Conservation (phyloP, 64 coral and sea anemone species). For the Montipora efflorescens region DNA sequence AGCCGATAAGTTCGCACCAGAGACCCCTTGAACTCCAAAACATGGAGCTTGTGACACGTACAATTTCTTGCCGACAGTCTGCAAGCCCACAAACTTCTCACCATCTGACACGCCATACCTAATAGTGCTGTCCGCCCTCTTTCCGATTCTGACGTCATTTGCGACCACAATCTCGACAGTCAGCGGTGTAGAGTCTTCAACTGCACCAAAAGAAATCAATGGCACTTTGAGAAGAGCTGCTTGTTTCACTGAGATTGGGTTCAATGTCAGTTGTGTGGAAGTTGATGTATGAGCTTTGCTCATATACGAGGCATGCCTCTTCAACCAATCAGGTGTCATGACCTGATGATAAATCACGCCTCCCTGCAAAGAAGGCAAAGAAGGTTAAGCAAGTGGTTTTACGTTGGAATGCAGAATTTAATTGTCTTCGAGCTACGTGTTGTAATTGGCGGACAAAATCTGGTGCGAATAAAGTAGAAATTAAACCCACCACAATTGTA, state of each 20-base stretch:
- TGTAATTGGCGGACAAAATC: no score
- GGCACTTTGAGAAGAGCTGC: slow-evolving; percentile 17
- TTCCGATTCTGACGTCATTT: slow-evolving; percentile 32
- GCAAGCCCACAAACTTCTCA: slow-evolving; percentile 1
- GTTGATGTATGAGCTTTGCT: not conserved
- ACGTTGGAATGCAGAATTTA: no score
- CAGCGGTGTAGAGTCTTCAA: slow-evolving; percentile 17
- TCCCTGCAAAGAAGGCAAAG: no score
- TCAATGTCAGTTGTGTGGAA: slow-evolving; percentile 13
- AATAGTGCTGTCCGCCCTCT: slow-evolving; percentile 10
- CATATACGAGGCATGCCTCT: not conserved
- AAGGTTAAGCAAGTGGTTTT: no score
- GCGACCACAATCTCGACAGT: slow-evolving; percentile 43
- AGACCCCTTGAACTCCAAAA: not conserved
- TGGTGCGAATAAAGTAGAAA: no score
- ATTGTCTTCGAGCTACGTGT: no score
- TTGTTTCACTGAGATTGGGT: not conserved
- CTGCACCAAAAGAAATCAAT: not conserved
- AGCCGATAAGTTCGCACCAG: not conserved
- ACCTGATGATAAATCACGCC: no score
- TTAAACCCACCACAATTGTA: no score
- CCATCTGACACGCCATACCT: slow-evolving; percentile 54
- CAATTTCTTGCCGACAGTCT: not conserved
- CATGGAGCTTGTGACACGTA: not conserved
- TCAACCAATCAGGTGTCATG: not conserved